Evolutionary conservation across 2,888 invertebrate species (phyloP), one percentile per base, ranked within the genome.

Genomic region (Psylliodes chrysocephalus): DNA sequence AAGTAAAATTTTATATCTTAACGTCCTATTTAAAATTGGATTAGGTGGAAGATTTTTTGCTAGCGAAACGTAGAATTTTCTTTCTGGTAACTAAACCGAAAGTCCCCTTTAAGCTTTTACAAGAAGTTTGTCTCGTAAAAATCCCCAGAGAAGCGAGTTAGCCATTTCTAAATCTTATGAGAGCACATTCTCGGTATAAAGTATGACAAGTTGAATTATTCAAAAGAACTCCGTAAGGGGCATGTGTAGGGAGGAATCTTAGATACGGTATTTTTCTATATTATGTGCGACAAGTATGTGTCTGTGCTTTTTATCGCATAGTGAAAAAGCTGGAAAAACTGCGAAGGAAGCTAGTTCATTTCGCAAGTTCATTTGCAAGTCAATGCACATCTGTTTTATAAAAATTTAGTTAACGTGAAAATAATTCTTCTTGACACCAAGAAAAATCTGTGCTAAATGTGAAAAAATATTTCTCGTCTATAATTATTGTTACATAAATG

Each of bases 141-240:
- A 69, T 74, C 73, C 71, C 71, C 65, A 49, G 71, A 68, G 71
- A 71, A 61, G 64, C 66, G 66, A 69, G 71, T 73, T 70, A 70
- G 72, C 69, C 70, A 69, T 72, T 75, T 74, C 70, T 72, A 74
- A 76, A 75, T 75, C 74, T 75, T 71, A 71, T 72, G 74, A 72
- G 70, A 69, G 69, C 70, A 67, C 71, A 66, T 63, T 69, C 70
- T 70, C 71, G 71, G 64, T 60, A 64, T 75, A 73, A 74, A 75
- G 73, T 75, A 75, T 75, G 76, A 75, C 75, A 75, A 71, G 73
- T 63, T 76, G 75, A 75, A 76, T 76, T 73, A 75, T 76, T 76
- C 73, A 76, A 69, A 70, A 55, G 67, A 47, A 57, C 56, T 66
- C 62, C 60, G 46, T 62, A 51, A 59, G 59, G 52, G 59, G 46